Base-by-base conservation (phyloP, 2,797 vertebrate genomes). In the Microhierax caerulescens region DNA sequence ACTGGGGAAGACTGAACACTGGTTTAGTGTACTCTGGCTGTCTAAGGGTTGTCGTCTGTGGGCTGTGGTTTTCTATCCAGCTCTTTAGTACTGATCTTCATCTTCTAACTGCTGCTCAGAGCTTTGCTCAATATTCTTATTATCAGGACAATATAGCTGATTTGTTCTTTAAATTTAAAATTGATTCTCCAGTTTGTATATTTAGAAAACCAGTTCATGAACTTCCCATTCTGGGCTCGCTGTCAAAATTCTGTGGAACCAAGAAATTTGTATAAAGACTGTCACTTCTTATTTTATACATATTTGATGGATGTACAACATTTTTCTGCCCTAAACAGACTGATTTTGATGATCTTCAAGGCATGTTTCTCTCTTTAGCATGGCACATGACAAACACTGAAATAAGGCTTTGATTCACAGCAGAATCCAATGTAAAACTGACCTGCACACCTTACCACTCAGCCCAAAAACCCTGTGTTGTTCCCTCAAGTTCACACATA, bases 391-490 rank as follows among this genome's bases (percentile, higher is more conserved):
- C 28, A 72, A 89, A 43, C 30, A 63, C 14, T 57, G 57, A 51
- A 43, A 74, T 4, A 39, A 70, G 25, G 34, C 57, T 85, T 36
- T 53, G 15, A 69, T 32, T 28, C 34, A 51, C 15, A 84, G 19
- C 15, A n/a, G 53, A 84, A 68, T 56, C 19, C 50, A 59, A n/a
- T 21, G 39, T 59, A 68, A 68, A 63, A 34, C 41, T 74, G 68
- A 68, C 15, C n/a, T 39, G 14, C n/a, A 45, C 28, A 21, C 5
- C 20, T 48, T 41, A 59, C 11, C 27, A 61, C 16, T 9, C 27
- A 28, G n/a, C 7, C 22, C 25, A 48, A 83, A 61, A 23, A 41
- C 20, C 8, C 22, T 0, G 0, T 25, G 17, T 36, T 45, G 7
- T 15, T 53, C 24, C n/a, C 34, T 57, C 39, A 63, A 70, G 63